Conservation (phyloP, 37 sponge, comb jelly and placozoan species). For the Spongia lamella region DNA sequence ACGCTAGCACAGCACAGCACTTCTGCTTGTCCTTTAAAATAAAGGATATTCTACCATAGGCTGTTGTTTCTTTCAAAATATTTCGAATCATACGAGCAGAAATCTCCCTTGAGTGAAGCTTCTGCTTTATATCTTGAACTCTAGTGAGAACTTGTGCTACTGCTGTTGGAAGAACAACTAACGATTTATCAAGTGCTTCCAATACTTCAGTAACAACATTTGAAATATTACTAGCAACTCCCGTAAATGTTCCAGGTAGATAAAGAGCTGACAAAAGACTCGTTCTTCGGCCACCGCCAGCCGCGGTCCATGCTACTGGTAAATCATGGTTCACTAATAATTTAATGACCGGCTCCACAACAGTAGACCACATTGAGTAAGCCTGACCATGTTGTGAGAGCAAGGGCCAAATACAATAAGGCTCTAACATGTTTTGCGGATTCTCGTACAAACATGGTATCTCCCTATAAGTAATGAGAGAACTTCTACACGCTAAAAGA, state of each 20-base stretch:
- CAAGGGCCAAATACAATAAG: constrained; percentile 60
- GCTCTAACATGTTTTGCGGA: constrained; percentile 18
- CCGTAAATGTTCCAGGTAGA: constrained; percentile 2
- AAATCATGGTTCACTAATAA: background rate
- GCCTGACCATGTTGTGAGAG: constrained; percentile 11
- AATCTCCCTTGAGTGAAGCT: too few species aligned
- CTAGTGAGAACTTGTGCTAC: background rate
- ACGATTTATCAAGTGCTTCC: background rate
- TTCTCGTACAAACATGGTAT: constrained; percentile 1
- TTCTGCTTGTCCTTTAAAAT: background rate
- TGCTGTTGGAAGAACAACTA: constrained; percentile 40
- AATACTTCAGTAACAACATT: constrained; percentile 18
- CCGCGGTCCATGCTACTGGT: constrained; percentile 39
- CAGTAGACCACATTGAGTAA: constrained; percentile 29
- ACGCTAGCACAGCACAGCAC: constrained; percentile 16
- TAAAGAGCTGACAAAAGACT: constrained; percentile 28
- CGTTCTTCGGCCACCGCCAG: constrained; percentile 54
- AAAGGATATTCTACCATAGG: background rate
- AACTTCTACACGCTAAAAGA: constrained; percentile 23
- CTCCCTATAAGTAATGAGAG: constrained; percentile 20
- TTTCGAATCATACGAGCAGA: too few species aligned
- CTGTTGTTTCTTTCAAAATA: background rate
- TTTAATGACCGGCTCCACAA: constrained; percentile 25
- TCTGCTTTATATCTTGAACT: too few species aligned
- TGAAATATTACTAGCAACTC: background rate